Percentiles rank a stretch among this genome's conserved stretches.
These are phyloP conservation scores for Haliaeetus leucogaster DNA, from an alignment of 2,113 vertebrate species.

Conservation along the genomic window DNA sequence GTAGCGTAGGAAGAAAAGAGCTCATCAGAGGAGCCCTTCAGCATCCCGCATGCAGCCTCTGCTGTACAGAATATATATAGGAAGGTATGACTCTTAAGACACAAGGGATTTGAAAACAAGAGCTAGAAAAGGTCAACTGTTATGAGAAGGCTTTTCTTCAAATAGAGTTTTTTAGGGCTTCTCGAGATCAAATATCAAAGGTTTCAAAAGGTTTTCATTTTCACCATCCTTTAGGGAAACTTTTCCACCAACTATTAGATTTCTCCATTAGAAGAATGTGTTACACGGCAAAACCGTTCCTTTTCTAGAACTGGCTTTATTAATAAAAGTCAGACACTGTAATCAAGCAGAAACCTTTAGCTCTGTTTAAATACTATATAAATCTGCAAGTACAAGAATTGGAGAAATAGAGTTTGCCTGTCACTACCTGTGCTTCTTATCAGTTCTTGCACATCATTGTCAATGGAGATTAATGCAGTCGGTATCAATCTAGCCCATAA, in stretches of 20 bases:
- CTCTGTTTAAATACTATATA: neutral
- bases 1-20: neutral
- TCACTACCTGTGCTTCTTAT: neutral
- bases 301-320: constrained; percentile 2
- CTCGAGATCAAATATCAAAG: constrained; percentile 32
- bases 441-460: neutral
- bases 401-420: neutral
- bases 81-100: neutral
- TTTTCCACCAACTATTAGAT: neutral
- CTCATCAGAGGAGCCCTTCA: neutral
- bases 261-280: neutral
- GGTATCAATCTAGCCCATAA: neutral
- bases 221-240: constrained; percentile 14
- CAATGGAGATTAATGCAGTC: neutral
- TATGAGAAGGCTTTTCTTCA: constrained; percentile 49
- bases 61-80: neutral
- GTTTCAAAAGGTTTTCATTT: constrained; percentile 30
- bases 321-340: neutral
- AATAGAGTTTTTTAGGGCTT: constrained; percentile 34
- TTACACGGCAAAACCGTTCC: neutral
- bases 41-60: neutral
- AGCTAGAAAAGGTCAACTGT: constrained; percentile 43
- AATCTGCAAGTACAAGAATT: neutral
- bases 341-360: neutral
- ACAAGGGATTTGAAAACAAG: constrained; percentile 11